Evolutionary conservation across 2,797 vertebrate genomes (phyloP).

Genomic region (Malacoctenus gilli): DNA sequence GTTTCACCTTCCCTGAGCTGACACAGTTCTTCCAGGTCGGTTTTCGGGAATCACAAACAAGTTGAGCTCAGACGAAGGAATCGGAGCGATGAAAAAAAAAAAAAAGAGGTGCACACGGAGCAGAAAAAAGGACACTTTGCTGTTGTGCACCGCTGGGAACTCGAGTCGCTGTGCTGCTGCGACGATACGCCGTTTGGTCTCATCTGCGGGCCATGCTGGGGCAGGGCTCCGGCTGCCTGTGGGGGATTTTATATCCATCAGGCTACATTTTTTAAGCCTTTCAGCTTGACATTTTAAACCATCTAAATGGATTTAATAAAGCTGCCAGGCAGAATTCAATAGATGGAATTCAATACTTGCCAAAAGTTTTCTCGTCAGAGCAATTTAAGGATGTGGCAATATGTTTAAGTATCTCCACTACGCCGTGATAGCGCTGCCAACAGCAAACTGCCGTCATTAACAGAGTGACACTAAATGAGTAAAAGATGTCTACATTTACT

Average conservation of each 20-base stretch:
- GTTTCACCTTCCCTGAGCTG: not conserved
- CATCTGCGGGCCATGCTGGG: slow-evolving; percentile 8
- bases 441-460: slow-evolving; percentile 8
- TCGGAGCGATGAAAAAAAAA: not conserved
- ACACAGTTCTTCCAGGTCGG: not conserved
- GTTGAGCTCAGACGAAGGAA: slow-evolving; percentile 1
- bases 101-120: slow-evolving; percentile 9
- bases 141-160: slow-evolving; percentile 20
- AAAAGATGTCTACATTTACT: not conserved
- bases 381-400: slow-evolving; percentile 6
- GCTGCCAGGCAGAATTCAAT: slow-evolving; percentile 8
- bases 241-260: slow-evolving; percentile 12
- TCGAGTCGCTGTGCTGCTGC: not conserved
- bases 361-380: slow-evolving; percentile 22
- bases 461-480: not conserved
- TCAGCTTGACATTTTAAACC: slow-evolving; percentile 24
- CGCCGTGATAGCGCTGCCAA: not conserved
- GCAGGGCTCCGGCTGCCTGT: slow-evolving; percentile 6
- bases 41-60: slow-evolving; percentile 32
- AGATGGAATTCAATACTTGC: slow-evolving; percentile 24
- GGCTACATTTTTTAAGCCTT: not conserved
- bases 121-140: slow-evolving; percentile 6
- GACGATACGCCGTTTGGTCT: slow-evolving; percentile 26
- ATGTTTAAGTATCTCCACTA: not conserved
- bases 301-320: slow-evolving; percentile 14